Base-by-base conservation (phyloP, 2,888 invertebrate species). In the Eristalis intricaria region DNA sequence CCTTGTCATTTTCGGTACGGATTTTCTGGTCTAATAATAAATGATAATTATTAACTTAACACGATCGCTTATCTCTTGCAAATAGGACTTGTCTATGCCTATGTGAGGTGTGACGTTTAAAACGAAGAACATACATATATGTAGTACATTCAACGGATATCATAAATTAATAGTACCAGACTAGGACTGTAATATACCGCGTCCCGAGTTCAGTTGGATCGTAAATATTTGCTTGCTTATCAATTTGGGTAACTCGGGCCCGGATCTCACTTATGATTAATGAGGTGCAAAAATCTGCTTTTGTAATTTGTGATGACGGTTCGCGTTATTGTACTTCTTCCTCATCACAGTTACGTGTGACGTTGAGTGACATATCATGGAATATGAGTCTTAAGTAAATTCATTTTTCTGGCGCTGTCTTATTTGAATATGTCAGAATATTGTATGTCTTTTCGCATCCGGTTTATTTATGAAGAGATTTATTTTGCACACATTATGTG, bases 161-260 rank as follows among this genome's bases (percentile, higher is more conserved):
- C 64, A 83, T 86, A 86, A 86, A 86, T 78, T 69, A 75, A 66
- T 78, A 19, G 50, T n/a, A n/a, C n/a, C 5, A 5, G 26, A 73
- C 69, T 56, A 61, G 19, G 35, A 70, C 38, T 43, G 50, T 83
- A 83, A 83, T 78, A 78, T 64, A 78, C 22, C 23, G 63, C 19
- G 43, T 71, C n/a, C 29, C 40, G 77, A 23, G 65, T 50, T 82
- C 71, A 70, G 60, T 77, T 77, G 50, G 63, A 82, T 82, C 56
- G 26, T 83, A 83, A 82, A 86, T 78, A 74, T 40, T 40, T 60
- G 19, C 65, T 19, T 32, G 43, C 65, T 86, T 86, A 86, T 86
- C 86, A 83, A 78, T 83, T 83, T 70, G 83, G 78, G 82, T 77
- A 83, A 77, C 64, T 73, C 69, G 23, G 70, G 64, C 85, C 73